A percentile compares a stretch with the other conserved stretches of the same genome.
Evolutionary conservation across 2,113 vertebrate genomes (phyloP).

Genomic region (Maccullochella peelii): DNA sequence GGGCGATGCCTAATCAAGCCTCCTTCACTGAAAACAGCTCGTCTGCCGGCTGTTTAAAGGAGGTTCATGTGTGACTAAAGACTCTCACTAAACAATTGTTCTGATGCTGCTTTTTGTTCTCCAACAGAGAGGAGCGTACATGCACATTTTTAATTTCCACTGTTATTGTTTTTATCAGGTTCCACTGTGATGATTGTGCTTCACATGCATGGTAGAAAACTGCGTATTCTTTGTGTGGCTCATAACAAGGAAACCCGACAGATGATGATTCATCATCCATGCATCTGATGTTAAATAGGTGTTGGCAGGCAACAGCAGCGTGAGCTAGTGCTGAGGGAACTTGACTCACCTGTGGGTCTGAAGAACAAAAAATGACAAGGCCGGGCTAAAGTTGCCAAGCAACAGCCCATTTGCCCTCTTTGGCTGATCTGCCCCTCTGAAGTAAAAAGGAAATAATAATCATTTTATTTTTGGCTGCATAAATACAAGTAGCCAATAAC

Average conservation of each 20-base stretch:
- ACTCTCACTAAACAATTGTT: slow-evolving; percentile 16
- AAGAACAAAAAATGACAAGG: background rate
- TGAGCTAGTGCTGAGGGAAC: background rate
- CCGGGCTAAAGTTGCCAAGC: too few relatives aligned
- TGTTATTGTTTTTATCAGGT: slow-evolving; percentile 12
- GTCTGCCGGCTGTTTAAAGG: slow-evolving; percentile 27
- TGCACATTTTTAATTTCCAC: slow-evolving; percentile 5
- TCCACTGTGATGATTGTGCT: slow-evolving; percentile 1
- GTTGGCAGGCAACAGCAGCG: background rate
- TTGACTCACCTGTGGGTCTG: background rate
- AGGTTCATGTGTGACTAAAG: background rate
- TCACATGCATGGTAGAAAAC: background rate
- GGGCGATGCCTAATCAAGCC: slow-evolving; percentile 27
- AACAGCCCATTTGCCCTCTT: too few relatives aligned
- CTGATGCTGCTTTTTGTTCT: slow-evolving; percentile 29
- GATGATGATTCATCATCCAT: background rate
- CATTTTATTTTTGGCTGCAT: too few relatives aligned
- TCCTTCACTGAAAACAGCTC: slow-evolving; percentile 38
- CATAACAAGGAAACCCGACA: background rate
- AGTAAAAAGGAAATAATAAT: too few relatives aligned
- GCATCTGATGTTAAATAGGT: background rate
- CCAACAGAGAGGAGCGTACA: background rate
- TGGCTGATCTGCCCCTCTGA: too few relatives aligned
- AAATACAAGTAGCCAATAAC: too few relatives aligned
- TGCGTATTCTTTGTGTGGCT: background rate